Evolutionary conservation across 2,797 vertebrate genomes (phyloP).

Genomic region (Scolopax bukidnonensis): DNA sequence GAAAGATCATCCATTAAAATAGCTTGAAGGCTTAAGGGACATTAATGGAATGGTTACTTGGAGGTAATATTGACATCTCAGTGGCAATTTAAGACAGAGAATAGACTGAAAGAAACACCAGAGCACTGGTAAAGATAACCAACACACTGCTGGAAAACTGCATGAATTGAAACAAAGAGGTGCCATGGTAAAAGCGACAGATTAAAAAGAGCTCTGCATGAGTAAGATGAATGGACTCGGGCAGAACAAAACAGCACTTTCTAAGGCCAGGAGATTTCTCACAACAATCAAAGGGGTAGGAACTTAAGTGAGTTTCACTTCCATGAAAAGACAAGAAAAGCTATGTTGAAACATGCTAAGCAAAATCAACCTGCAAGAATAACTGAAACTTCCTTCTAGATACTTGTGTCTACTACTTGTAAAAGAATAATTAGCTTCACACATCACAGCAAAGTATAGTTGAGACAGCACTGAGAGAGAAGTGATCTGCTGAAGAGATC

Average conservation of each 20-base stretch:
- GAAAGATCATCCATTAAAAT: not conserved
- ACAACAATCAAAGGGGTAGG: not conserved
- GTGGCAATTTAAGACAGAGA: not conserved
- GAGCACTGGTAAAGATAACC: not conserved
- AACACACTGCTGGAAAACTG: not conserved
- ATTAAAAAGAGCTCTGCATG: not conserved
- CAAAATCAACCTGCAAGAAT: not conserved
- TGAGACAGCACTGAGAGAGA: not conserved
- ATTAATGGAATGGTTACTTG: not conserved
- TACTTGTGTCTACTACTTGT: not conserved
- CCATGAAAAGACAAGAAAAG: not conserved
- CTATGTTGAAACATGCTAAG: not conserved
- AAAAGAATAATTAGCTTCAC: not conserved
- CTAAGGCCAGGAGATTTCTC: not conserved
- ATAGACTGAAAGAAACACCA: not conserved
- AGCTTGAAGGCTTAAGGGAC: not conserved
- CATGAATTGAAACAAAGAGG: not conserved
- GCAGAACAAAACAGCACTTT: not conserved
- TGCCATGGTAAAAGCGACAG: not conserved
- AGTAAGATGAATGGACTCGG: not conserved
- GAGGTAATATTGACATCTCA: not conserved
- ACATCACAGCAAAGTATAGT: not conserved
- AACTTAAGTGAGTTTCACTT: not conserved
- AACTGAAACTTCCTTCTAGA: not conserved
- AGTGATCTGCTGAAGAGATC: not conserved